Evolutionary conservation across 2,888 invertebrate genomes (phyloP), one percentile per base, ranked within the genome.

Genomic region (Caenorhabditis panamensis): DNA sequence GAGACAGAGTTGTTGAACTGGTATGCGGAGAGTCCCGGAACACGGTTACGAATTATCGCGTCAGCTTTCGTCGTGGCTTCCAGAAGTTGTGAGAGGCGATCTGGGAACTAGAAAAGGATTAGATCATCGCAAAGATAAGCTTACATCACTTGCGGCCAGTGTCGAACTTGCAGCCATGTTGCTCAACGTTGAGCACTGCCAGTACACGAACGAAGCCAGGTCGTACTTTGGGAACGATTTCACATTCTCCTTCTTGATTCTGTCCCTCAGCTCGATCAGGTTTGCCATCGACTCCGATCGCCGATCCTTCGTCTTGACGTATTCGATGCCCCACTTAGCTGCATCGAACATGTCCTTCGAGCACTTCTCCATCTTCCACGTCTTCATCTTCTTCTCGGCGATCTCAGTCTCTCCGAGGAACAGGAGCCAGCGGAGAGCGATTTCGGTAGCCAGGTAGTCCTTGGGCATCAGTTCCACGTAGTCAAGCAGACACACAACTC

Each of bases 401-500:
- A 80, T 37, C 36, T 81, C 76, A 2, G 71, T 63, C 54, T 81
- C 76, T 16, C 82, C 77, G n/a, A 77, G 67, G 44, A 68, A 78
- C 11, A 82, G 31, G 1, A 73, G n/a, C 82, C 82, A 82, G n/a
- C 59, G 58, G 6, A 82, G 11, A 22, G 58, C 64, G 11, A 54
- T 61, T 49, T 82, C 73, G 22, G 51, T 61, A 0, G 64, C 58
- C 2, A 58, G 9, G 36, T 18, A 28, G 41, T 82, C 82, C 2
- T 77, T 53, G 5, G 67, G 68, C 6, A 61, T 22, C 5, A 78
- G n/a, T 4, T 78, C 66, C 16, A 68, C 9, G 22, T 73, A 82
- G 28, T 78, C 77, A 2, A 77, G 22, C 2, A 82, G 36, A 37
- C 77, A 77, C 8, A 64, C 71, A 1, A 82, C 36, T 9, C 72